Evolutionary conservation across 2,888 invertebrate genomes (phyloP).

Genomic region (Atethmia centrago): DNA sequence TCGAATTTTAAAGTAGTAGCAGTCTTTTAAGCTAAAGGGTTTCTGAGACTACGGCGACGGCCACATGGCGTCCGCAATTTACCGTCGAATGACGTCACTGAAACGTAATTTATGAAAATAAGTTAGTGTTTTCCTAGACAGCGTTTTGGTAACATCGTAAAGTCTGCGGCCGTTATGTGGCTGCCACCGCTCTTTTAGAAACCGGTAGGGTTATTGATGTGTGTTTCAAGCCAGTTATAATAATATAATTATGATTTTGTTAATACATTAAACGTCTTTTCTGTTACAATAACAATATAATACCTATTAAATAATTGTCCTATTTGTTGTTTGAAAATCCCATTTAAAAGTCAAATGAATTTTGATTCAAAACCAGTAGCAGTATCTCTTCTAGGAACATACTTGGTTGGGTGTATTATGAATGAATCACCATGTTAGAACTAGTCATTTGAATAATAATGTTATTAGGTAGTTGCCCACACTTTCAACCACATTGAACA

Average conservation of each 20-base stretch:
- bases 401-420: neutral
- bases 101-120: neutral
- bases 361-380: neutral
- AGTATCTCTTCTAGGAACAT: neutral
- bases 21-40: neutral
- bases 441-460: neutral
- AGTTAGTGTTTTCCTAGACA: neutral
- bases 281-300: neutral
- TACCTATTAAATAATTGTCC: neutral
- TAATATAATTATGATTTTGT: neutral
- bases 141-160: neutral
- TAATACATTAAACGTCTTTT: no score
- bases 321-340: neutral
- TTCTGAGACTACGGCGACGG: neutral
- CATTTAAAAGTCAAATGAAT: neutral
- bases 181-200: neutral
- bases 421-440: no score
- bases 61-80: neutral
- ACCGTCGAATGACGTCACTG: neutral
- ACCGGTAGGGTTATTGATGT: neutral
- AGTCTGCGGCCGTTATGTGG: neutral
- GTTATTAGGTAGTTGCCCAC: neutral
- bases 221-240: neutral
- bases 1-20: constrained; percentile 35
- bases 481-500: neutral